Conservation (phyloP, 2,888 invertebrate species). For the Drosophila paracracens region DNA sequence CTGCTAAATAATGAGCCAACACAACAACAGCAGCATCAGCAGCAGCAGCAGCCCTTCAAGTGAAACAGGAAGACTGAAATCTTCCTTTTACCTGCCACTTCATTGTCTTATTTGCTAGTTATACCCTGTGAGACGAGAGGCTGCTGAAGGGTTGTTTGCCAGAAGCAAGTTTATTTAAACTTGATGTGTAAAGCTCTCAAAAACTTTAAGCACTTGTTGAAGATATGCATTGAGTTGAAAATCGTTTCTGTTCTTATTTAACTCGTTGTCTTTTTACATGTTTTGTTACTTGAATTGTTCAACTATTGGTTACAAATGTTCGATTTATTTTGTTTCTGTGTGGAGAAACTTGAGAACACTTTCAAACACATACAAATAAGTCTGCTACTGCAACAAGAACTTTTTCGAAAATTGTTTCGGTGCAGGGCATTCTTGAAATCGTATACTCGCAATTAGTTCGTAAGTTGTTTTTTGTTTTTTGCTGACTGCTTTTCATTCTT, state of each 20-base stretch:
- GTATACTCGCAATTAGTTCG: not conserved
- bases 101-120: slow-evolving; percentile 43
- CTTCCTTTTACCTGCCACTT: slow-evolving; percentile 38
- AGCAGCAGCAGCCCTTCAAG: slow-evolving; percentile 23
- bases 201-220: not conserved
- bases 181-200: not conserved
- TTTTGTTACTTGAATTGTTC: not conserved
- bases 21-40: slow-evolving; percentile 28
- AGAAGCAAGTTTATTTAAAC: not conserved
- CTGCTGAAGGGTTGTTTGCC: not conserved
- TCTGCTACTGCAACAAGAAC: not conserved
- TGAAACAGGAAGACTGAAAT: slow-evolving; percentile 37
- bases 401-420: not conserved
- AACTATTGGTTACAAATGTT: not conserved
- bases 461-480: slow-evolving; percentile 11
- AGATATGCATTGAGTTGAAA: not conserved
- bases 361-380: not conserved
- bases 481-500: slow-evolving; percentile 57
- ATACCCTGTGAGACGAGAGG: slow-evolving; percentile 35
- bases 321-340: not conserved
- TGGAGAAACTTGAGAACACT: not conserved
- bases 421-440: slow-evolving; percentile 9
- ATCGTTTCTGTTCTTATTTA: not conserved
- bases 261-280: not conserved
- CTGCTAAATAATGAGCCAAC: slow-evolving; percentile 74